Percentiles rank a stretch among this genome's conserved stretches.
Conservation (phyloP, 1,140 invertebrate species). For the Lepidurus arcticus region DNA sequence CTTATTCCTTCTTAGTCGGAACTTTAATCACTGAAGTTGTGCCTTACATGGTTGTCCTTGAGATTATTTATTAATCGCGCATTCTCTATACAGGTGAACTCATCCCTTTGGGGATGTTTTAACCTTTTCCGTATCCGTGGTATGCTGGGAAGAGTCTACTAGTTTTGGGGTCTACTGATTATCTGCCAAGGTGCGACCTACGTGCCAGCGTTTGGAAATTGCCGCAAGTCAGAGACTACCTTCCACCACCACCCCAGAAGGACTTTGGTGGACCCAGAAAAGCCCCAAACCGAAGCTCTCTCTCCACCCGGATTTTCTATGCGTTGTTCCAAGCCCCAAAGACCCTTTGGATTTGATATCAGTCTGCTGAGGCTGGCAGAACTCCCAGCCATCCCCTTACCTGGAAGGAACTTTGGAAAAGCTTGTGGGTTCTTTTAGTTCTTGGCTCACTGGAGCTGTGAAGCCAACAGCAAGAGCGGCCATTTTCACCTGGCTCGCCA, state of each 20-base stretch:
- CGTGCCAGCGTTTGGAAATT: constrained; percentile 6
- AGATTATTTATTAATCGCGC: not conserved
- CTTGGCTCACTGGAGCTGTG: not conserved
- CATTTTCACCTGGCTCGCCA: constrained; percentile 18
- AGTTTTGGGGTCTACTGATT: not conserved
- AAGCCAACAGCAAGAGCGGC: not conserved
- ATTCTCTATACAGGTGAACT: not conserved
- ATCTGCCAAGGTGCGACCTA: constrained; percentile 6
- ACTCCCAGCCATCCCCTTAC: not conserved
- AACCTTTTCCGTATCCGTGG: constrained; percentile 14
- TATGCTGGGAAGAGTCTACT: not conserved
- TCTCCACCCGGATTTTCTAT: not conserved
- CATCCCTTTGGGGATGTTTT: not conserved
- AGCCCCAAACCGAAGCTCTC: not conserved
- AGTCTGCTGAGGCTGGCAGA: not conserved
- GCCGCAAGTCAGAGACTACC: constrained; percentile 17
- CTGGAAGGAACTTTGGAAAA: not conserved
- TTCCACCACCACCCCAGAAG: not conserved
- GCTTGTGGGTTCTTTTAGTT: not conserved
- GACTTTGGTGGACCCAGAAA: not conserved
- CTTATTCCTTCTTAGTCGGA: no score
- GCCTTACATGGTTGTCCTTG: not conserved
- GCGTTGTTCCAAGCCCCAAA: not conserved
- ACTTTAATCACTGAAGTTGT: no score
- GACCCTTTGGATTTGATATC: not conserved